Evolutionary conservation across 1,140 invertebrate genomes (phyloP).

Genomic region (Lerema accius): DNA sequence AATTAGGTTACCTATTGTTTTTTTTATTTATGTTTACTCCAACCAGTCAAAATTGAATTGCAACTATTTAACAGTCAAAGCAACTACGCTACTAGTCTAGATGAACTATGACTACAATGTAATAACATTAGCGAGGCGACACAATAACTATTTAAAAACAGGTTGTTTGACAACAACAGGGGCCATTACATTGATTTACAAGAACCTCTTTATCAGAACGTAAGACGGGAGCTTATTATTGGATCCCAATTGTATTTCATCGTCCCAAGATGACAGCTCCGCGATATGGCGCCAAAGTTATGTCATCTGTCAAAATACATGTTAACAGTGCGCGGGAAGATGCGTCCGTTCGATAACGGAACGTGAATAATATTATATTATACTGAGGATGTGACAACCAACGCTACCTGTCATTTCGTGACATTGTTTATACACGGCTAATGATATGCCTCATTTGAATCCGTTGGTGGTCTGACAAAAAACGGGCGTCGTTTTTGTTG

Average conservation of each 20-base stretch:
- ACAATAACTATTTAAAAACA: conserved; percentile 22
- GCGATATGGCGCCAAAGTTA: conserved; percentile 75
- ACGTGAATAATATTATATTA: conserved; percentile 69
- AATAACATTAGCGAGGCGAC: neutral
- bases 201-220: conserved; percentile 57
- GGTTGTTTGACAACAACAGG: conserved; percentile 38
- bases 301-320: conserved; percentile 82
- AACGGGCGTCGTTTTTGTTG: conserved; percentile 45
- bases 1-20: too few species aligned
- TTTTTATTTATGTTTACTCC: too few species aligned
- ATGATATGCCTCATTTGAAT: conserved; percentile 75
- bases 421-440: conserved; percentile 72
- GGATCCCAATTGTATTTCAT: conserved; percentile 75
- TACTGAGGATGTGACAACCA: conserved; percentile 60
- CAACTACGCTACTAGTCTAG: too few species aligned
- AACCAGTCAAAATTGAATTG: too few species aligned
- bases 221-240: conserved; percentile 81
- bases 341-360: conserved; percentile 51
- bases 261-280: conserved; percentile 59
- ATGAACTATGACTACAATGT: neutral
- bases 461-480: conserved; percentile 74
- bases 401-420: conserved; percentile 74
- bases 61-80: too few species aligned
- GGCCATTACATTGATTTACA: conserved; percentile 70
- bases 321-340: conserved; percentile 70